A percentile compares a stretch with the other conserved stretches of the same genome.
These are phyloP conservation scores for Embiotoca jacksoni DNA, from an alignment of 2,113 vertebrate species.

Conservation along the genomic window DNA sequence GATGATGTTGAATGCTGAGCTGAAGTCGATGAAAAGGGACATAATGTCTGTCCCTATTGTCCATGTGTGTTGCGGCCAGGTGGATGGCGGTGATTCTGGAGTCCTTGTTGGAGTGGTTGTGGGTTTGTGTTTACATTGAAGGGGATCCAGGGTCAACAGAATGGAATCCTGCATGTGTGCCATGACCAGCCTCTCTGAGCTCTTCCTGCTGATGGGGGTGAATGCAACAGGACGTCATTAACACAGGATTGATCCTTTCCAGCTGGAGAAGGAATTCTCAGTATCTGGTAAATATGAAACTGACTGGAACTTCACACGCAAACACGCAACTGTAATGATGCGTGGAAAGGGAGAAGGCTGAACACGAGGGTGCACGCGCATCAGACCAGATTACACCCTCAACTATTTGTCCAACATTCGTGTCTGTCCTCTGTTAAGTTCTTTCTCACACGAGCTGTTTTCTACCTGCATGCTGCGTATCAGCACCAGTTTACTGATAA, in stretches of 20 bases:
- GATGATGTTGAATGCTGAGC: too few species aligned
- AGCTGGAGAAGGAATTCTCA: constrained; percentile 39
- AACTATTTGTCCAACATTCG: not conserved
- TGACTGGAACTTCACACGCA: constrained; percentile 12
- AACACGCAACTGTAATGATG: not conserved
- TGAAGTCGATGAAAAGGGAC: too few species aligned
- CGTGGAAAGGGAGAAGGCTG: not conserved
- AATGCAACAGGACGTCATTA: not conserved
- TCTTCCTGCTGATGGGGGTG: too few species aligned
- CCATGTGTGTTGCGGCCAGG: too few species aligned
- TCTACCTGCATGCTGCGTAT: not conserved
- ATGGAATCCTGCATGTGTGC: too few species aligned
- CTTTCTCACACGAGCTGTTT: not conserved
- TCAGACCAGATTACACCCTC: not conserved
- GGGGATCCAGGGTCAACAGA: too few species aligned
- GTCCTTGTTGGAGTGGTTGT: too few species aligned
- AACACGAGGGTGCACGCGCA: not conserved
- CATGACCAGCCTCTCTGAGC: too few species aligned
- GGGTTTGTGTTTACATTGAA: too few species aligned
- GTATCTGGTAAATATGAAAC: constrained; percentile 32
- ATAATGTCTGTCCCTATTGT: too few species aligned
- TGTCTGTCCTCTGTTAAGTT: not conserved
- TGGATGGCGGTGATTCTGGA: too few species aligned
- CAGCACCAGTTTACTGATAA: too few species aligned
- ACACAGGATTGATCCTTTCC: constrained; percentile 33